These are phyloP conservation scores for Sclerodermus sp. DNA, from an alignment of 2,888 invertebrate species.

Conservation along the genomic window DNA sequence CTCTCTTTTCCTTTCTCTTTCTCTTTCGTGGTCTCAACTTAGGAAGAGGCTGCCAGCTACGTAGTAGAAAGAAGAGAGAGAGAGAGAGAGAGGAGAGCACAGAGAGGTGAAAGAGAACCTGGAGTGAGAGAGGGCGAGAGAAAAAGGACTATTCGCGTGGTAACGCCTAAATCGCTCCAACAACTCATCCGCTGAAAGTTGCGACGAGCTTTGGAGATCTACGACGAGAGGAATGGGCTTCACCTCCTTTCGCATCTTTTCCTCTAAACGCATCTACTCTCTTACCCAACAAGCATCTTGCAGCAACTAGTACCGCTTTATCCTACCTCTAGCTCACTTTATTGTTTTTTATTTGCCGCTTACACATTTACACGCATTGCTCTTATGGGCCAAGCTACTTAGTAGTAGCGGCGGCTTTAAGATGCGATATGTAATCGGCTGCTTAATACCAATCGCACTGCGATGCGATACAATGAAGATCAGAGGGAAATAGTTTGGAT, in stretches of 20 bases:
- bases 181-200: conserved; percentile 56
- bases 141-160: conserved; percentile 47
- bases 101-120: conserved; percentile 29
- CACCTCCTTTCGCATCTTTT: conserved; percentile 22
- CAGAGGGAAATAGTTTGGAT: too few species aligned
- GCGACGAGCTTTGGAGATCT: conserved; percentile 53
- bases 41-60: too few species aligned
- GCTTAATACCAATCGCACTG: too few species aligned
- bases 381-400: too few species aligned
- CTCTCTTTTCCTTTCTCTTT: conserved; percentile 14
- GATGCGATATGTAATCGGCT: too few species aligned
- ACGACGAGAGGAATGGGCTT: conserved; percentile 33
- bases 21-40: conserved; percentile 11
- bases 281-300: conserved; percentile 17
- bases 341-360: too few species aligned
- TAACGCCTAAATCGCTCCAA: conserved; percentile 55
- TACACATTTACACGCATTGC: too few species aligned
- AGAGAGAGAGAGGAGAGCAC: conserved; percentile 13
- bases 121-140: conserved; percentile 26
- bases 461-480: too few species aligned
- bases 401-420: too few species aligned
- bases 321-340: too few species aligned
- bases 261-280: conserved; percentile 21
- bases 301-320: conserved; percentile 7
- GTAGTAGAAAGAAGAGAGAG: conserved; percentile 12